phyloP scores from a whole-genome alignment of 1,140 invertebrate species.

The Zaprionus tsacasi region DNA sequence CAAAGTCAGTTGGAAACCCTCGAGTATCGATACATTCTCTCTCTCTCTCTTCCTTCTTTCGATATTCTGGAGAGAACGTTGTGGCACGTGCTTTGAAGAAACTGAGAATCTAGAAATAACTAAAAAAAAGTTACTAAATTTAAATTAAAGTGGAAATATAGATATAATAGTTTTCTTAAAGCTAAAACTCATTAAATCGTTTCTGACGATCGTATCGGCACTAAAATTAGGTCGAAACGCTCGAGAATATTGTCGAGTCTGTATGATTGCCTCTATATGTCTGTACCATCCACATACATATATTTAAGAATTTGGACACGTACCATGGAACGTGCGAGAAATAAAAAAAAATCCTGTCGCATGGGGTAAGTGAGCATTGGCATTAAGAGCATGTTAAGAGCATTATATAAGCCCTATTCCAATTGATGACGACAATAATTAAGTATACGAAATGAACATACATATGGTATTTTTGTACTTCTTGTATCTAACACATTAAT shows the following conservation, averaged over 20 bases:
- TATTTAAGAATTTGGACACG: background rate
- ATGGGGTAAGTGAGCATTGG: background rate
- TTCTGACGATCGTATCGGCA: background rate
- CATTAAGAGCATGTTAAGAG: background rate
- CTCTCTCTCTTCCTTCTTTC: too few species aligned
- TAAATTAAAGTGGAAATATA: too few species aligned
- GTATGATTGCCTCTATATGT: background rate
- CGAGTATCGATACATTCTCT: too few species aligned
- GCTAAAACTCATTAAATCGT: background rate
- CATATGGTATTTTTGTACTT: too few species aligned
- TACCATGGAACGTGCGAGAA: background rate
- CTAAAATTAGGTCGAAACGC: background rate
- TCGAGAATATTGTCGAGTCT: background rate
- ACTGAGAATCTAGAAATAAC: too few species aligned
- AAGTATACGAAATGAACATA: background rate
- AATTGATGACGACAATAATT: background rate
- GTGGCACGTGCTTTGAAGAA: too few species aligned
- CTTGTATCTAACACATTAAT: too few species aligned
- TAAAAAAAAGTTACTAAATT: too few species aligned
- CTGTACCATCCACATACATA: background rate
- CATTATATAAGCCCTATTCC: conserved; percentile 1
- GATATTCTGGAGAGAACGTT: too few species aligned
- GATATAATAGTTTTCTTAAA: too few species aligned
- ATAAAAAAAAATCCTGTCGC: background rate
- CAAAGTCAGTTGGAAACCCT: too few species aligned